A percentile compares a stretch with the other conserved stretches of the same genome.
These are phyloP conservation scores for Pollenia amentaria DNA, from an alignment of 2,888 invertebrate species.

Conservation along the genomic window DNA sequence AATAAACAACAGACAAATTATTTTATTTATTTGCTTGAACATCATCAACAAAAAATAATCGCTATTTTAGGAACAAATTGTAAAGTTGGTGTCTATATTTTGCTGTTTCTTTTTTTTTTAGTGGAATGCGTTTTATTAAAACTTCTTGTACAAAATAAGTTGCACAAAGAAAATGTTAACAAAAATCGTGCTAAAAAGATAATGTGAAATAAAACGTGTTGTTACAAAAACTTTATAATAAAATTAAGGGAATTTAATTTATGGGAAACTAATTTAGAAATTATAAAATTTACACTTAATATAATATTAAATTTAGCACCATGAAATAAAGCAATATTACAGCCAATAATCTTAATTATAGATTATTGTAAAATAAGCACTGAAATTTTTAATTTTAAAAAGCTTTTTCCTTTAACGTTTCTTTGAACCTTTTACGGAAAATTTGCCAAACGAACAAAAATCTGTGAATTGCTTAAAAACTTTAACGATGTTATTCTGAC, in stretches of 20 bases:
- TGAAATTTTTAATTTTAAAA: too few relatives aligned
- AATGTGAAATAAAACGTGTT: conserved; percentile 12
- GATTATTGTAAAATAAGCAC: too few relatives aligned
- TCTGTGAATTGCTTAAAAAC: too few relatives aligned
- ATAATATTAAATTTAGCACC: too few relatives aligned
- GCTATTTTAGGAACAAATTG: conserved; percentile 28
- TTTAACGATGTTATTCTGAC: too few relatives aligned
- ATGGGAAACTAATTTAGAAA: too few relatives aligned
- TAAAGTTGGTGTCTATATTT: not conserved
- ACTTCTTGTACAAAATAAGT: conserved; percentile 2
- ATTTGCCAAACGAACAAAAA: too few relatives aligned
- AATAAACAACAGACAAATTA: conserved; percentile 50
- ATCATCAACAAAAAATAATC: conserved; percentile 6
- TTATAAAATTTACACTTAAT: too few relatives aligned
- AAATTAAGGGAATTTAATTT: not conserved
- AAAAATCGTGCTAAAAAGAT: conserved; percentile 23
- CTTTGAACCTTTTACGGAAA: too few relatives aligned
- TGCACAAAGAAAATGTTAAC: not conserved
- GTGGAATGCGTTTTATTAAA: conserved; percentile 19
- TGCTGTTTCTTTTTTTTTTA: conserved; percentile 16
- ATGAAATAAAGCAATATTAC: too few relatives aligned
- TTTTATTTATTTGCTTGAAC: conserved; percentile 58
- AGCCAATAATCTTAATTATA: too few relatives aligned
- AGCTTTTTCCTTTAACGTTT: too few relatives aligned
- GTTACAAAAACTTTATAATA: not conserved